These are phyloP conservation scores for Lumbricus terrestris DNA, from an alignment of 2,888 invertebrate genomes.

Conservation along the genomic window DNA sequence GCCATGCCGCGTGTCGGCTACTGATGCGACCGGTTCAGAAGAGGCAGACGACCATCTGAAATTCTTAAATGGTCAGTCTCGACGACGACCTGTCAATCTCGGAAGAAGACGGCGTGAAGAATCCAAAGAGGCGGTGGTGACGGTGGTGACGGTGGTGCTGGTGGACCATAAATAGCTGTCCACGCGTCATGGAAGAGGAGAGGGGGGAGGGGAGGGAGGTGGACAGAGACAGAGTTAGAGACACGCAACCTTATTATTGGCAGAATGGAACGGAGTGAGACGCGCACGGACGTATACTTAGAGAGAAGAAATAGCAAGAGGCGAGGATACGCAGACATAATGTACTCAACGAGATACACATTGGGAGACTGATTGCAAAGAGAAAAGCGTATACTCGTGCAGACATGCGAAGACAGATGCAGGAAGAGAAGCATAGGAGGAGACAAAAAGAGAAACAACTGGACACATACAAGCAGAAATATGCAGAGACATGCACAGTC, in stretches of 20 bases:
- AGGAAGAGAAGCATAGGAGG: not conserved
- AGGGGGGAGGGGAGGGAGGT: not conserved
- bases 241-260: too few relatives aligned
- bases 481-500: not conserved
- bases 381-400: not conserved
- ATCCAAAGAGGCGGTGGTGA: not conserved
- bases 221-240: not conserved
- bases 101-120: slow-evolving; percentile 3
- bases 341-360: too few relatives aligned
- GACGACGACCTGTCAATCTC: not conserved
- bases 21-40: not conserved
- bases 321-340: too few relatives aligned
- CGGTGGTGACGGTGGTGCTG: too few relatives aligned
- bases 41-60: not conserved
- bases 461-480: not conserved
- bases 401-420: not conserved
- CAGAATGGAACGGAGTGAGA: too few relatives aligned
- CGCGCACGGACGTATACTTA: too few relatives aligned
- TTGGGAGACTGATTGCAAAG: too few relatives aligned
- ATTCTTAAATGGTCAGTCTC: not conserved
- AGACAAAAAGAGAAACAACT: not conserved
- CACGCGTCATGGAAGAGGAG: not conserved
- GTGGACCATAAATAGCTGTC: not conserved
- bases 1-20: not conserved
- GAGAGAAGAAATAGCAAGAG: too few relatives aligned